A percentile compares a stretch with the other conserved stretches of the same genome.
phyloP scores from a whole-genome alignment of 2,888 invertebrate species.

The Malthinus flaveolus region DNA sequence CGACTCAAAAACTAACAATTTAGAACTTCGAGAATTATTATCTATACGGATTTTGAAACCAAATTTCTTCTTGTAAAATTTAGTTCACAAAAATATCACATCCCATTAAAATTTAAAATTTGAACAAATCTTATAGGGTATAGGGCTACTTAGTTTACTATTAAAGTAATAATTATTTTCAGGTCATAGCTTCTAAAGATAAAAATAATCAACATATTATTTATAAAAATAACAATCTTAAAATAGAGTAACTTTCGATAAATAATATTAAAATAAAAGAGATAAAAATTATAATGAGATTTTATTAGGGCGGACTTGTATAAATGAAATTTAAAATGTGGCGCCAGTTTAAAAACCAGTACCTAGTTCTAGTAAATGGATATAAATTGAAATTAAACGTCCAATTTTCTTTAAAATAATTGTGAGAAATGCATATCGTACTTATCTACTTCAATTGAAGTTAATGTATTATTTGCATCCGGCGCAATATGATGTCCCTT shows the following conservation, averaged over 20 bases:
- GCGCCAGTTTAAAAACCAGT: conserved; percentile 2
- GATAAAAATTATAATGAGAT: not conserved
- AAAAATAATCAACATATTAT: conserved; percentile 1
- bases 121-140: not conserved
- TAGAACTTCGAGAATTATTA: too few relatives aligned
- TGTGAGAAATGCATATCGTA: conserved; percentile 9
- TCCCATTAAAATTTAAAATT: too few relatives aligned
- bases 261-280: not conserved
- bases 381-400: conserved; percentile 12
- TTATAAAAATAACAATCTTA: not conserved
- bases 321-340: not conserved
- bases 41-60: too few relatives aligned
- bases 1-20: too few relatives aligned
- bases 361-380: not conserved
- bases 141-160: not conserved
- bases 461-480: conserved; percentile 21
- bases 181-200: not conserved
- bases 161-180: not conserved
- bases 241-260: not conserved
- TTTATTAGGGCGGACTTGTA: not conserved
- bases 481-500: conserved; percentile 19
- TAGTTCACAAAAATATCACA: too few relatives aligned
- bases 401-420: conserved; percentile 14
- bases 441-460: conserved; percentile 8
- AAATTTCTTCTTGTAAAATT: too few relatives aligned